Evolutionary conservation across 1,140 invertebrate genomes (phyloP).

Genomic region (Chrysomallon squamiferum): DNA sequence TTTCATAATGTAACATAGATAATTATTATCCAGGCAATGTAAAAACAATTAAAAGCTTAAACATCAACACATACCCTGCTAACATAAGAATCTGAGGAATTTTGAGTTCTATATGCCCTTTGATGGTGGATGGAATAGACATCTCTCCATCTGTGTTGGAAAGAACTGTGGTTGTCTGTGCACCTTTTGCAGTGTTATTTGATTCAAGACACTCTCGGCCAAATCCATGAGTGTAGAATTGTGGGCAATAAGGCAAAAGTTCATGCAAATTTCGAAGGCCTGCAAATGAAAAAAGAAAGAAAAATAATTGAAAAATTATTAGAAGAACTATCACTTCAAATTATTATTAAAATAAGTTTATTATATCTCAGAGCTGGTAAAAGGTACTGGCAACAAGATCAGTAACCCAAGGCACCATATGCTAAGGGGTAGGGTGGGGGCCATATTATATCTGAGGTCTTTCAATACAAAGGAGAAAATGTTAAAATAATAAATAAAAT

Average conservation of each 20-base stretch:
- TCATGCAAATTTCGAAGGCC: constrained; percentile 50
- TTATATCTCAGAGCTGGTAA: no score
- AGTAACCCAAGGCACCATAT: no score
- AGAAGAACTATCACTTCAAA: no score
- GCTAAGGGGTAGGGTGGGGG: no score
- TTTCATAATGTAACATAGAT: no score
- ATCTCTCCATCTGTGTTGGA: constrained; percentile 8
- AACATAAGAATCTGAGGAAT: constrained; percentile 57
- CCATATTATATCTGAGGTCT: no score
- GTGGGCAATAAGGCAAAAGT: constrained; percentile 48
- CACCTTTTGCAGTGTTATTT: constrained; percentile 1
- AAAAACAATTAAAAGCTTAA: no score
- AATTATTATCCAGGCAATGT: no score
- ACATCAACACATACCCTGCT: constrained; percentile 48
- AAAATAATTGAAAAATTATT: background rate
- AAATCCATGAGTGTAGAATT: constrained; percentile 50
- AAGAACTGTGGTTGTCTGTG: background rate
- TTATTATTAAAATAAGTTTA: no score
- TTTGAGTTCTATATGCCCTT: constrained; percentile 51
- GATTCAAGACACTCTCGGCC: constrained; percentile 39
- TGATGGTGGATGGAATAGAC: constrained; percentile 1
- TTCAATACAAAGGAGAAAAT: no score
- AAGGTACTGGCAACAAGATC: no score
- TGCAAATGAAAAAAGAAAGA: constrained; percentile 12
- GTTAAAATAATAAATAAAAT: no score